Percentiles rank a stretch among this genome's conserved stretches.
Evolutionary conservation across 2,113 vertebrate species (phyloP).

Genomic region (Anarhynchus alexandrinus): DNA sequence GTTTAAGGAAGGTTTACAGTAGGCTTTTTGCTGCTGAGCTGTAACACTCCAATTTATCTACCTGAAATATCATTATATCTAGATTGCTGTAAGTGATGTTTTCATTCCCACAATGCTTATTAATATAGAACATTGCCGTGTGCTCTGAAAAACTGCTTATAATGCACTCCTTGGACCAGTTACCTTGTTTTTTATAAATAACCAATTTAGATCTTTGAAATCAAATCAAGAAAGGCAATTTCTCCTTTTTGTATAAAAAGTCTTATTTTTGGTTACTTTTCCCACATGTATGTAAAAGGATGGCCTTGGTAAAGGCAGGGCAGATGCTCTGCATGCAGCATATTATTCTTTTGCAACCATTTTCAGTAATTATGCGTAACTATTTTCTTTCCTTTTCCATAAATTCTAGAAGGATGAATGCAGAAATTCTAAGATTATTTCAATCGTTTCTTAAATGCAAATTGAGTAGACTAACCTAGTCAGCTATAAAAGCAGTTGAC

Average conservation of each 20-base stretch:
- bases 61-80: background rate
- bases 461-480: background rate
- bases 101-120: background rate
- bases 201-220: background rate
- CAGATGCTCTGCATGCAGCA: background rate
- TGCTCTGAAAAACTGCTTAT: background rate
- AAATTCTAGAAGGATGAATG: constrained; percentile 9
- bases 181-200: background rate
- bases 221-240: background rate
- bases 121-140: background rate
- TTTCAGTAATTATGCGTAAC: background rate
- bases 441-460: constrained; percentile 9
- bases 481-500: constrained; percentile 14
- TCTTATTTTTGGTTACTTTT: background rate
- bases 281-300: background rate
- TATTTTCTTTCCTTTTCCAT: background rate
- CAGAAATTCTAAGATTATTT: constrained; percentile 17
- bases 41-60: background rate
- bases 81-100: background rate
- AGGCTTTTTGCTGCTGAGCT: background rate
- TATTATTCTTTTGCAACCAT: background rate
- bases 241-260: background rate
- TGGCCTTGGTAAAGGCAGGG: background rate
- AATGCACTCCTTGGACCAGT: background rate
- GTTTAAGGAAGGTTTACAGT: background rate